Conservation (phyloP, 2,113 vertebrate genomes). For the Oryzias celebensis region DNA sequence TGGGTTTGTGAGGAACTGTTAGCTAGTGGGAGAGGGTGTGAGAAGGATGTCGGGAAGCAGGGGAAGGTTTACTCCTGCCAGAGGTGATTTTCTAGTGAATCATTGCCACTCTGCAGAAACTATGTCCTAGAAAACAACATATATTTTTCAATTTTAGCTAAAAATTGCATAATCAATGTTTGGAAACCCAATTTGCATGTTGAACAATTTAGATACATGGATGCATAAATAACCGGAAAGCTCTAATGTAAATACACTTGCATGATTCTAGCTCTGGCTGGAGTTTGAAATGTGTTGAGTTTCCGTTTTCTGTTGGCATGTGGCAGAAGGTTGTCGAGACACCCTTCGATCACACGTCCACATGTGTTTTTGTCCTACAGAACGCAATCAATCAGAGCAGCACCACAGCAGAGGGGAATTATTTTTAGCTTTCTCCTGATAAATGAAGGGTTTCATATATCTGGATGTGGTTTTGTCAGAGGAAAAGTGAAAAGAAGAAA, state of each 20-base stretch:
- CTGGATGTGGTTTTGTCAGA: conserved; percentile 63
- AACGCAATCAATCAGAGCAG: conserved; percentile 47
- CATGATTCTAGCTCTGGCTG: background rate
- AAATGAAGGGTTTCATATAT: conserved; percentile 73
- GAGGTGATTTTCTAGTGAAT: too few relatives aligned
- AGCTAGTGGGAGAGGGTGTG: too few relatives aligned
- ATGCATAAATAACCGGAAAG: conserved; percentile 14
- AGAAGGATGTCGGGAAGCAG: too few relatives aligned
- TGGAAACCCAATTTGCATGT: background rate
- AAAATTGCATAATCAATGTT: too few relatives aligned
- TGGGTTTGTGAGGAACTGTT: too few relatives aligned
- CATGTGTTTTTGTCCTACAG: conserved; percentile 42
- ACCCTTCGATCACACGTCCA: conserved; percentile 34
- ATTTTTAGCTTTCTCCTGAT: conserved; percentile 71
- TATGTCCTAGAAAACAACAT: background rate
- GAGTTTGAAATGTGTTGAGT: conserved; percentile 35
- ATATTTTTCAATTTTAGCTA: too few relatives aligned
- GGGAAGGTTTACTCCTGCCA: too few relatives aligned
- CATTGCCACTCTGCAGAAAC: too few relatives aligned
- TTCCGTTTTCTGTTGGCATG: conserved; percentile 32
- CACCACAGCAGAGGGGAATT: conserved; percentile 45
- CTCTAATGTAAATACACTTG: conserved; percentile 14
- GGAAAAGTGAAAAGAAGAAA: conserved; percentile 46
- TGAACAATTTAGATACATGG: conserved; percentile 29
- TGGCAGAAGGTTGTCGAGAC: conserved; percentile 27